Conservation (phyloP, 2,888 invertebrate genomes). For the Sericinus montela region DNA sequence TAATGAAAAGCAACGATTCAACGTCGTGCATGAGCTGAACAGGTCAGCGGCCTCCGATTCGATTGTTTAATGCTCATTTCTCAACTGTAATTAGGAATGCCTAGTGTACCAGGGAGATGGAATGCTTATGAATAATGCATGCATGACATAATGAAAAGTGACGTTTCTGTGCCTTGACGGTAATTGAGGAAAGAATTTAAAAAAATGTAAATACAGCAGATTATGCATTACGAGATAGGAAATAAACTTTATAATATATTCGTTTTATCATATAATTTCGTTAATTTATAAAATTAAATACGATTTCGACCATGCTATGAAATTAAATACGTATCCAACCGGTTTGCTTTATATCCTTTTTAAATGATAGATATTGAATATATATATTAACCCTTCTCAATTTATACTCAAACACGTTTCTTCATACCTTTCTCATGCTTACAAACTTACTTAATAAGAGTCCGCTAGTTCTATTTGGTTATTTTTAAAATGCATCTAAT, state of each 20-base stretch:
- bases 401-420: too few relatives aligned
- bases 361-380: too few relatives aligned
- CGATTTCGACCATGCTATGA: too few relatives aligned
- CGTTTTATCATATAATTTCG: too few relatives aligned
- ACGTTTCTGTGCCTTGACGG: constrained; percentile 18
- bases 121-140: constrained; percentile 41
- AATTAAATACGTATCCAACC: too few relatives aligned
- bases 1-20: constrained; percentile 70
- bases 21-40: constrained; percentile 47
- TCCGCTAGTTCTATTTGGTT: too few relatives aligned
- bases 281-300: neutral
- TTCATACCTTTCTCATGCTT: too few relatives aligned
- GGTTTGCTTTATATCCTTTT: too few relatives aligned
- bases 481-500: too few relatives aligned
- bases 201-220: constrained; percentile 3
- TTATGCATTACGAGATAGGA: neutral
- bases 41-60: constrained; percentile 68
- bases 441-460: too few relatives aligned
- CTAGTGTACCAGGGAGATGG: constrained; percentile 39
- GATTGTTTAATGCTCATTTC: constrained; percentile 63
- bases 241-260: neutral
- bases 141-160: constrained; percentile 31
- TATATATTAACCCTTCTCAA: too few relatives aligned
- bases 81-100: constrained; percentile 62
- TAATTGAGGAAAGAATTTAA: constrained; percentile 24